Evolutionary conservation across 1,140 invertebrate species (phyloP), one percentile per base, ranked within the genome.

Genomic region (Pomacea maculata): DNA sequence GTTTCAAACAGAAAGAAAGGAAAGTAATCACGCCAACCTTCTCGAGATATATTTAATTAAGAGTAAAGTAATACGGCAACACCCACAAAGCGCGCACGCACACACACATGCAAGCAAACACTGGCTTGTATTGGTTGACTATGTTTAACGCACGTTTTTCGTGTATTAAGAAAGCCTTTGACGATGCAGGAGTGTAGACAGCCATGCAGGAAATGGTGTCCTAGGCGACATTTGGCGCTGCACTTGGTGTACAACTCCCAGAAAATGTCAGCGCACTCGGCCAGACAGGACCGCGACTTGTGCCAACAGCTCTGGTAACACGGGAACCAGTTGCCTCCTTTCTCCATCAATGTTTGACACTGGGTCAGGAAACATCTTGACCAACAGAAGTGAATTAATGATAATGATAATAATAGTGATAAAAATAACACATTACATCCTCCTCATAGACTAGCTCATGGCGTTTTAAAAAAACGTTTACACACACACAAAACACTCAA

Each of bases 161-260:
- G 5, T 10, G 34, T 72, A 17, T 72, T 45, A 9, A 25, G 34
- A 29, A 72, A 72, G 17, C 17, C 34, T 25, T 72, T 72, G n/a
- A 72, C 71, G 71, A 72, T 52, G 34, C 71, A 72, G 17, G 71
- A 19, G 9, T 72, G 71, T 52, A 34, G 71, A 45, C 71, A 72
- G 17, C 34, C 4, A 14, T 61, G n/a, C 71, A 34, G 71, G 5
- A 17, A 9, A 34, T 72, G 25, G n/a, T 52, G 29, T 34, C 34
- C 34, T 17, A 19, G 29, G 34, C 34, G 52, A 72, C 71, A 72
- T 72, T 45, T 19, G 17, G 29, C 17, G 52, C 25, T 73, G 71
- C 71, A 73, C 10, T 8, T 34, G 3, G 71, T 45, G 71, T 73
- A 73, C 19, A 21, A 14, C 8, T 73, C 52, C 71, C 71, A 73